A percentile compares a stretch with the other conserved stretches of the same genome.
Evolutionary conservation across 2,113 vertebrate genomes (phyloP).

Genomic region (Centropristis striata): DNA sequence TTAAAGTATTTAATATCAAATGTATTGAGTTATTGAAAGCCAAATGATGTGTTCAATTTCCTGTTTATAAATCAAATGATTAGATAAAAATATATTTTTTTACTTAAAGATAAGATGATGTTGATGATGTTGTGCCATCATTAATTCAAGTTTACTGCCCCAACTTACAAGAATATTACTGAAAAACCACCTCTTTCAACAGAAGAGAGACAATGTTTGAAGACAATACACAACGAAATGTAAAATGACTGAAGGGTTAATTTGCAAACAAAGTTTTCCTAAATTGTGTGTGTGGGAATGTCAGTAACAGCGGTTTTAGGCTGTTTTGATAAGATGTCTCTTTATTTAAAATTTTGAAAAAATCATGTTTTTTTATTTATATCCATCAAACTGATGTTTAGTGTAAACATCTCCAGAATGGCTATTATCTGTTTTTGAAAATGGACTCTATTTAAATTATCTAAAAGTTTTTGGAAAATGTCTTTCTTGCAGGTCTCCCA

Average conservation of each 20-base stretch:
- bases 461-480: rapidly evolving
- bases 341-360: too few species aligned
- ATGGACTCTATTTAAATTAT: too few species aligned
- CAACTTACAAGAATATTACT: background rate
- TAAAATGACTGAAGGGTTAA: background rate
- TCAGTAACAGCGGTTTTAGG: too few species aligned
- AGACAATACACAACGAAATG: background rate
- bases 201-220: background rate
- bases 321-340: too few species aligned
- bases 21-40: background rate
- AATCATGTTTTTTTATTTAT: too few species aligned
- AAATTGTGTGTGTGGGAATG: too few species aligned
- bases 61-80: background rate
- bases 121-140: background rate
- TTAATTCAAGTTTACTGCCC: background rate
- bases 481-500: slow-evolving; percentile 81
- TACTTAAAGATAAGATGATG: background rate
- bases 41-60: background rate
- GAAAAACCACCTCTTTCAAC: background rate
- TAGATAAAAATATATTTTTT: background rate
- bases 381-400: too few species aligned
- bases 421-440: too few species aligned
- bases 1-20: background rate
- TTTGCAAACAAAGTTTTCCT: too few species aligned
- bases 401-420: too few species aligned